phyloP scores from a whole-genome alignment of 2,888 invertebrate species.

The Phaedon cochleariae region DNA sequence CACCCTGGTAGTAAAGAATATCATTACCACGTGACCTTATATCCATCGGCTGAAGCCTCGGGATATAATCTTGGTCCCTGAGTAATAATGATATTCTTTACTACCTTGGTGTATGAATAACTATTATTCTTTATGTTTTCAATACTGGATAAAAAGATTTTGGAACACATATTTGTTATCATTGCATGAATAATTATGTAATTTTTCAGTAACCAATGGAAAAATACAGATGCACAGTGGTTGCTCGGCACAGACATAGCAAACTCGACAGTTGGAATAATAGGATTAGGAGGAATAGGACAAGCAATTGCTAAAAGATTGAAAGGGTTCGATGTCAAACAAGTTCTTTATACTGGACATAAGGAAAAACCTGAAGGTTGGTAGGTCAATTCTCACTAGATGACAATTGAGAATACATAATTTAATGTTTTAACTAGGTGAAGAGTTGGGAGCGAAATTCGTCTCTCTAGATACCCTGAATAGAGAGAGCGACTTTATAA shows the following conservation, averaged over 20 bases:
- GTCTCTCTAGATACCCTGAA: conserved; percentile 75
- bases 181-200: conserved; percentile 9
- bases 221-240: conserved; percentile 74
- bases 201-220: conserved; percentile 30
- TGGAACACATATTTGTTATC: too few species aligned
- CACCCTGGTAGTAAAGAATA: too few species aligned
- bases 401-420: not conserved
- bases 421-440: conserved; percentile 52
- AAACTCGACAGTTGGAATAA: conserved; percentile 82
- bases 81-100: too few species aligned
- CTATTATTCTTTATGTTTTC: too few species aligned
- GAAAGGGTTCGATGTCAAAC: conserved; percentile 74
- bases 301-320: conserved; percentile 77
- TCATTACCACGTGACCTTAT: too few species aligned
- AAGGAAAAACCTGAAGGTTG: conserved; percentile 70
- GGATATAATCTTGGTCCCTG: too few species aligned
- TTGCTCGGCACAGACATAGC: conserved; percentile 80
- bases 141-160: too few species aligned
- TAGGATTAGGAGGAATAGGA: conserved; percentile 85
- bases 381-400: not conserved
- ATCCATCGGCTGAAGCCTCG: too few species aligned
- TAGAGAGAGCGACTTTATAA: conserved; percentile 76
- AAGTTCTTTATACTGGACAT: conserved; percentile 79
- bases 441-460: conserved; percentile 69
- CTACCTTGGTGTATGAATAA: too few species aligned